Percentiles rank a stretch among this genome's conserved stretches.
Evolutionary conservation across 2,113 vertebrate genomes (phyloP).

Genomic region (Zootoca vivipara): DNA sequence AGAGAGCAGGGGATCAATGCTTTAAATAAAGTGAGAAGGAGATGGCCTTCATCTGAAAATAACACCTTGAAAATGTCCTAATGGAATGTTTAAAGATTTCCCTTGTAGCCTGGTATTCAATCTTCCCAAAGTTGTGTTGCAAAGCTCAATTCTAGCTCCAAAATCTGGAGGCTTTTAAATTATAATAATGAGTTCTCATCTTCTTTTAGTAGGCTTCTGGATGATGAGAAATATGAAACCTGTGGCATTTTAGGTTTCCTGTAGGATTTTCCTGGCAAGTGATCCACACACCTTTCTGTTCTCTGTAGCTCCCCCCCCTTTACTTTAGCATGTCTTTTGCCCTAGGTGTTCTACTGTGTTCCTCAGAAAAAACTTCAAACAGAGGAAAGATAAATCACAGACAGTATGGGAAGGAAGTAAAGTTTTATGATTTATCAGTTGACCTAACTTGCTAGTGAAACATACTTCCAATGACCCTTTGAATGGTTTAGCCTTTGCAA

Average conservation of each 20-base stretch:
- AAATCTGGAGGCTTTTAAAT: neutral
- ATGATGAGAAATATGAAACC: neutral
- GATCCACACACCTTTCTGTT: neutral
- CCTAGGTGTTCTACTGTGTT: neutral
- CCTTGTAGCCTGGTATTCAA: neutral
- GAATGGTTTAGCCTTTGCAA: too few relatives aligned
- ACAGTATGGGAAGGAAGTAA: neutral
- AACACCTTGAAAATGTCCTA: accelerated
- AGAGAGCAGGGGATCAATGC: neutral
- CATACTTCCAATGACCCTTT: too few relatives aligned
- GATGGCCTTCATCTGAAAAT: neutral
- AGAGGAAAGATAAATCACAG: neutral
- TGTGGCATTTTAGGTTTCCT: neutral
- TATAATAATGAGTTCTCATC: neutral
- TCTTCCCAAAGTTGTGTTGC: neutral
- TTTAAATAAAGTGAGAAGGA: neutral
- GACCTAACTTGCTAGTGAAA: too few relatives aligned
- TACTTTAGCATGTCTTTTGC: neutral
- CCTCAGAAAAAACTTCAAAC: neutral
- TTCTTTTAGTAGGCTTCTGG: neutral
- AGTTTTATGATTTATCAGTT: too few relatives aligned
- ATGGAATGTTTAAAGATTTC: neutral
- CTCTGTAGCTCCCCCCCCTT: too few relatives aligned
- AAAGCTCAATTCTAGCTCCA: neutral
- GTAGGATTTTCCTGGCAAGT: neutral